Conservation (phyloP, 2,113 vertebrate genomes). For the Sinocyclocheilus anophthalmus region DNA sequence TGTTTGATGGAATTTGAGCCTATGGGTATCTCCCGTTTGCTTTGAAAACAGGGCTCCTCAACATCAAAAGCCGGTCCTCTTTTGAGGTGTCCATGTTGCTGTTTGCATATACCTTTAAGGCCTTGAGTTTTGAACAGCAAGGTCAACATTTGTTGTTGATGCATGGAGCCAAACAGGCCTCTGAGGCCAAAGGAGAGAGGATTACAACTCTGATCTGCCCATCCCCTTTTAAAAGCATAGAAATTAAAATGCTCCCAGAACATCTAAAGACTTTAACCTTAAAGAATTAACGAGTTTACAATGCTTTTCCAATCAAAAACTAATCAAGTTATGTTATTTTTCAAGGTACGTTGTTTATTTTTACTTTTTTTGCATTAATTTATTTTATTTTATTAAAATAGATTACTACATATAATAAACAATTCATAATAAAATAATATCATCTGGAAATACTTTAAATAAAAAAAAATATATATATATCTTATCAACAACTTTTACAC, state of each 20-base stretch:
- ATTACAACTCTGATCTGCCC: slow-evolving; percentile 48
- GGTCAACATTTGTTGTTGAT: slow-evolving; percentile 76
- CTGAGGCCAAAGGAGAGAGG: slow-evolving; percentile 59
- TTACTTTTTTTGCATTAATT: too few relatives aligned
- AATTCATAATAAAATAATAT: too few relatives aligned
- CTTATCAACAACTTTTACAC: too few relatives aligned
- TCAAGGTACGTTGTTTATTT: slow-evolving; percentile 31
- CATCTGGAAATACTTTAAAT: too few relatives aligned
- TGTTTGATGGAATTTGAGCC: slow-evolving; percentile 75
- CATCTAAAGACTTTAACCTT: slow-evolving; percentile 62
- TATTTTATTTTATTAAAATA: too few relatives aligned
- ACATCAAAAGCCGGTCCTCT: slow-evolving; percentile 73
- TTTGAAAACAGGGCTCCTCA: slow-evolving; percentile 72
- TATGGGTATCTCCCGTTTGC: slow-evolving; percentile 75
- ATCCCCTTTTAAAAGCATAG: slow-evolving; percentile 50
- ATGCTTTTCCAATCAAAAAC: slow-evolving; percentile 55
- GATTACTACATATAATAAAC: too few relatives aligned
- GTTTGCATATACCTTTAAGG: slow-evolving; percentile 79
- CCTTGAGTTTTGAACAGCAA: slow-evolving; percentile 71
- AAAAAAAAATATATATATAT: too few relatives aligned
- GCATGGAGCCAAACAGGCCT: slow-evolving; percentile 68
- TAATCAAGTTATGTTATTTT: slow-evolving; percentile 40
- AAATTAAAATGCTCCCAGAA: slow-evolving; percentile 62
- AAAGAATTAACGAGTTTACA: slow-evolving; percentile 53
- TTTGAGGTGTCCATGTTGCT: slow-evolving; percentile 67